phyloP scores from a whole-genome alignment of 2,797 vertebrate genomes.

The Premnoplex brunnescens region DNA sequence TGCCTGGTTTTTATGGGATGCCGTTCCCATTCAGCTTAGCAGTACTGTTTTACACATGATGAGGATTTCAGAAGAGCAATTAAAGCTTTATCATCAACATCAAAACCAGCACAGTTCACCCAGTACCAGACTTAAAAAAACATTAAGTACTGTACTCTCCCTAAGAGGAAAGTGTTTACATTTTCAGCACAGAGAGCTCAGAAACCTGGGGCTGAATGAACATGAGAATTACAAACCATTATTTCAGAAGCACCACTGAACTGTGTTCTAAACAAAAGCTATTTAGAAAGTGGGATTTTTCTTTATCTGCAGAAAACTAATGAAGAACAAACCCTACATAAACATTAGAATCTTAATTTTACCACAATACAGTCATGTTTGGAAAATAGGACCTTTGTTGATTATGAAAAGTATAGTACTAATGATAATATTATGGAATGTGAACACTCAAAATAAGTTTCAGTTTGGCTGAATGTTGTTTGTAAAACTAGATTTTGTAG shows the following conservation, averaged over 20 bases:
- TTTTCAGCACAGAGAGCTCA: not conserved
- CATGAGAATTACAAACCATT: not conserved
- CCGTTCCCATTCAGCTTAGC: not conserved
- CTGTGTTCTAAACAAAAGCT: not conserved
- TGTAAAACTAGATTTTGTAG: not conserved
- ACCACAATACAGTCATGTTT: not conserved
- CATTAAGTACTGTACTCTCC: not conserved
- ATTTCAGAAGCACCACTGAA: not conserved
- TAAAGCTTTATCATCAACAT: not conserved
- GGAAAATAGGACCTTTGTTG: not conserved
- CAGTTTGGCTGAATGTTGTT: not conserved
- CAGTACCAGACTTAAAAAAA: not conserved
- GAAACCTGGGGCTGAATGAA: not conserved
- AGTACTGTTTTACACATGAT: not conserved
- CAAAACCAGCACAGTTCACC: not conserved
- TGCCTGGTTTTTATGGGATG: not conserved
- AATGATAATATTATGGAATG: not conserved
- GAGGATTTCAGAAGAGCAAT: constrained; percentile 7
- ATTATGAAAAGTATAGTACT: not conserved
- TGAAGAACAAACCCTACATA: not conserved
- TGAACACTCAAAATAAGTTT: not conserved
- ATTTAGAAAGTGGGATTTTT: not conserved
- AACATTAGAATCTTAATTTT: not conserved
- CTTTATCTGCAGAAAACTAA: not conserved
- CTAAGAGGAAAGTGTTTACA: not conserved